A percentile compares a stretch with the other conserved stretches of the same genome.
phyloP scores from a whole-genome alignment of 2,888 invertebrate genomes.

The Phorcus lineatus region DNA sequence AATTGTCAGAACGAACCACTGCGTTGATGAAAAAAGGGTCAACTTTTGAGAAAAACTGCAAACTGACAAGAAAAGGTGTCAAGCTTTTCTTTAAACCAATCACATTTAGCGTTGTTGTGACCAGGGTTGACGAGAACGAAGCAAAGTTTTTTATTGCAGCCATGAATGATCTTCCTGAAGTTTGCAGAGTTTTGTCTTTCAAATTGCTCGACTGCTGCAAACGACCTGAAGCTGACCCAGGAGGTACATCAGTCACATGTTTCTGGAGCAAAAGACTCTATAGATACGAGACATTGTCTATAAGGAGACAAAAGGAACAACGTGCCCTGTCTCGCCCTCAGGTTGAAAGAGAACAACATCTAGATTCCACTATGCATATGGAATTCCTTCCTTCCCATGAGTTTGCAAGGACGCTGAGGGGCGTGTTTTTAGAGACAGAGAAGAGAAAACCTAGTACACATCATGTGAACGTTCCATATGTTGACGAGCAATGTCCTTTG shows the following conservation, averaged over 20 bases:
- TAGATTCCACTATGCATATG: slow-evolving; percentile 14
- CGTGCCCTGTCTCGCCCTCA: too few species aligned
- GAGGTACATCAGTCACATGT: background rate
- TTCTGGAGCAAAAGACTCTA: slow-evolving; percentile 7
- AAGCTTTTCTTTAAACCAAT: background rate
- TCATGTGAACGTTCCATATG: background rate
- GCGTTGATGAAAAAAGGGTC: background rate
- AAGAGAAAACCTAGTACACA: background rate
- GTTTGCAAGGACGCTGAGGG: background rate
- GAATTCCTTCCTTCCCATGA: background rate
- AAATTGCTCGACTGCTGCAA: background rate
- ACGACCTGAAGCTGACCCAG: background rate
- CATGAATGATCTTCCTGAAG: background rate
- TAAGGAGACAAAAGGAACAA: background rate
- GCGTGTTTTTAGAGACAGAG: background rate
- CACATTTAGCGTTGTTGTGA: background rate
- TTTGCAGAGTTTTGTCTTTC: background rate
- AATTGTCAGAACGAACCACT: background rate
- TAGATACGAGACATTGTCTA: background rate
- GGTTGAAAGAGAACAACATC: background rate
- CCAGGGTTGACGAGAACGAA: background rate
- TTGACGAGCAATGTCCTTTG: background rate
- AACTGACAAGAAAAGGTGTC: background rate
- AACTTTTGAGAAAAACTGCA: background rate
- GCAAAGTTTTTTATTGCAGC: background rate